Percentiles rank a stretch among this genome's conserved stretches.
These are phyloP conservation scores for Oxygymnocypris stewartii DNA, from an alignment of 2,113 vertebrate species.

Conservation along the genomic window DNA sequence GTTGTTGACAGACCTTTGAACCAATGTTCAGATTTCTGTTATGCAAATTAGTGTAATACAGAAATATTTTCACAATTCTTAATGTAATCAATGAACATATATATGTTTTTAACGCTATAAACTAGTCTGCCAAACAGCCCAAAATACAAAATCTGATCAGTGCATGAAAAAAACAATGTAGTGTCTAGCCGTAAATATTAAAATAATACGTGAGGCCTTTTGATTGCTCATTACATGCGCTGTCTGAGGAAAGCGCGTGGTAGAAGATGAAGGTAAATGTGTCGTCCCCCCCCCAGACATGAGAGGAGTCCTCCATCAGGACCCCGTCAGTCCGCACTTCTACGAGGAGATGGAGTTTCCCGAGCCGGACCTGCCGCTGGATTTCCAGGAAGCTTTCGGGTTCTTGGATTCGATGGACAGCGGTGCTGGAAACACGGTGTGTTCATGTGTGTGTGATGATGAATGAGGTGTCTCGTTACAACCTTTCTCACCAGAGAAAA, in stretches of 20 bases:
- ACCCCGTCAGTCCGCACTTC: conserved; percentile 43
- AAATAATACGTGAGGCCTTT: not conserved
- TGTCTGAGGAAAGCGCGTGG: not conserved
- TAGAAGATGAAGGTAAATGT: not conserved
- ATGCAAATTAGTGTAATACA: not conserved
- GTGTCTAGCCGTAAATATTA: not conserved
- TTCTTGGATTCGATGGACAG: conserved; percentile 83
- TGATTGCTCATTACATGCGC: no score
- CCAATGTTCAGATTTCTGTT: not conserved
- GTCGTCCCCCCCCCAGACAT: conserved; percentile 40
- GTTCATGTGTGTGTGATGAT: not conserved
- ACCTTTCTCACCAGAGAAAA: no score
- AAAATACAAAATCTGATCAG: not conserved
- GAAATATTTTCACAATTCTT: not conserved
- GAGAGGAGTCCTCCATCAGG: not conserved
- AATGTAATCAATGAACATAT: not conserved
- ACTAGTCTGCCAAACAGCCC: not conserved
- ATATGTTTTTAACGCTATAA: no score
- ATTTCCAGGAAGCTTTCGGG: conserved; percentile 89
- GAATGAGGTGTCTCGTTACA: no score
- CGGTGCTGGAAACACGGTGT: conserved; percentile 65
- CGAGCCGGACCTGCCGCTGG: conserved; percentile 74
- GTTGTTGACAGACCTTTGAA: not conserved
- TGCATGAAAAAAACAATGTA: not conserved
- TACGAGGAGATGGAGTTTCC: conserved; percentile 35